These are phyloP conservation scores for Pocillopora verrucosa DNA, from an alignment of 64 coral and sea anemone species.

Conservation along the genomic window DNA sequence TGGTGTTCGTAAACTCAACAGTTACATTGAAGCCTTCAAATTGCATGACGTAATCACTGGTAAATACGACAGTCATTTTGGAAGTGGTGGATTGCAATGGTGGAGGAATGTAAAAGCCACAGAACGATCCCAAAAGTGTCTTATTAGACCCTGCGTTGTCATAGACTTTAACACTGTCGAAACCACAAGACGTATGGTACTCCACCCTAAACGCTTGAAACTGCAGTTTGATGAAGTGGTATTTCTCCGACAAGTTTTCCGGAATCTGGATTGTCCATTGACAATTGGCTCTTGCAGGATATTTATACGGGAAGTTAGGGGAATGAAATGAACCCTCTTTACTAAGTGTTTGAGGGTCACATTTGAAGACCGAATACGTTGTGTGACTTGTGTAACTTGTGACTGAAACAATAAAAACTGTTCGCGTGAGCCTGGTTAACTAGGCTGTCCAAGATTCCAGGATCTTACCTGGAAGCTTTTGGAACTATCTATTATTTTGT, in stretches of 20 bases:
- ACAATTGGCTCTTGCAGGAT: background rate
- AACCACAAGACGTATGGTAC: background rate
- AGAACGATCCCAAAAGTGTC: background rate
- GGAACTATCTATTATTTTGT: too few relatives aligned
- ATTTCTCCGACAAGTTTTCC: background rate
- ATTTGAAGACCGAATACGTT: background rate
- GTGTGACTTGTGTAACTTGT: too few relatives aligned
- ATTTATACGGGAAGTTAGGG: background rate
- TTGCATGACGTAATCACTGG: background rate
- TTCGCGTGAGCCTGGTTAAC: too few relatives aligned
- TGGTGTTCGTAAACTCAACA: background rate
- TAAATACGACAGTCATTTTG: background rate
- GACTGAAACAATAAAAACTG: too few relatives aligned
- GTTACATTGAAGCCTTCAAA: constrained; percentile 6
- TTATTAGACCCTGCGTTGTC: background rate
- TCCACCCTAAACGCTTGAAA: background rate
- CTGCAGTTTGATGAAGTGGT: background rate
- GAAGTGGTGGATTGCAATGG: background rate
- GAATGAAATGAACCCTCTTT: background rate
- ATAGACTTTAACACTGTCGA: background rate
- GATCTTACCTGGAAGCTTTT: too few relatives aligned
- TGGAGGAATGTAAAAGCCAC: background rate
- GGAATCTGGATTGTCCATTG: background rate
- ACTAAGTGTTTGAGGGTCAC: background rate
- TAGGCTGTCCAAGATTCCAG: too few relatives aligned